phyloP scores from a whole-genome alignment of 2,797 vertebrate genomes.

The Cuniculus paca region DNA sequence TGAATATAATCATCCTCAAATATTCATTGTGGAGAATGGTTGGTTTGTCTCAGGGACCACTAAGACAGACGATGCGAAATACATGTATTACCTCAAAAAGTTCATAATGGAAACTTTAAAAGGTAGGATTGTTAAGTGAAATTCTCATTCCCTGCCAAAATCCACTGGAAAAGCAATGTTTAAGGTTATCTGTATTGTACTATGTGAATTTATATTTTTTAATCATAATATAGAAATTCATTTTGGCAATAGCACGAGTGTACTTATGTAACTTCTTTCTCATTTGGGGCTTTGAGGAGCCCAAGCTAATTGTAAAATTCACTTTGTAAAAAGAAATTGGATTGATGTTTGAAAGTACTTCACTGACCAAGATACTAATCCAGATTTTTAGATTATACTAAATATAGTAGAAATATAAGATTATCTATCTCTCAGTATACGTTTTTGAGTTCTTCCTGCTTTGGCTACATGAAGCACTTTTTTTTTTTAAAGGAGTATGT shows the following conservation, averaged over 20 bases:
- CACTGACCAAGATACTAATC: neutral
- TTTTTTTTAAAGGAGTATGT: neutral
- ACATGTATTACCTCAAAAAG: conserved; percentile 97
- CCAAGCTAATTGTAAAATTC: conserved; percentile 37
- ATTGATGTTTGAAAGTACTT: neutral
- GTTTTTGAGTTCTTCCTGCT: neutral
- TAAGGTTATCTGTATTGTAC: conserved; percentile 52
- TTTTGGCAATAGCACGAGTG: conserved; percentile 8
- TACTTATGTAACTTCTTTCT: neutral
- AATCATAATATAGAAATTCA: conserved; percentile 45
- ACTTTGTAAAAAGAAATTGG: conserved; percentile 35
- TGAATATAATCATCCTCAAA: conserved; percentile 94
- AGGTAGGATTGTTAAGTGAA: conserved; percentile 89
- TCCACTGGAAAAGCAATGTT: conserved; percentile 24
- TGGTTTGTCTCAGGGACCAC: conserved; percentile 96
- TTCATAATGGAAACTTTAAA: conserved; percentile 97
- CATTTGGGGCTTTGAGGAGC: neutral
- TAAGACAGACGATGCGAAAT: conserved; percentile 95
- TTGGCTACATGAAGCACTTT: neutral
- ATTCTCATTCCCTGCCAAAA: conserved; percentile 58
- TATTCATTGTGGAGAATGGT: conserved; percentile 97
- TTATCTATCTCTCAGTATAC: neutral
- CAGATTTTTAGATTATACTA: conserved; percentile 47
- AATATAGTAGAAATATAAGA: conserved; percentile 12
- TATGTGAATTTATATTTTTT: conserved; percentile 68